Evolutionary conservation across 2,888 invertebrate genomes (phyloP), one percentile per base, ranked within the genome.

Genomic region (Eupithecia insigniata): DNA sequence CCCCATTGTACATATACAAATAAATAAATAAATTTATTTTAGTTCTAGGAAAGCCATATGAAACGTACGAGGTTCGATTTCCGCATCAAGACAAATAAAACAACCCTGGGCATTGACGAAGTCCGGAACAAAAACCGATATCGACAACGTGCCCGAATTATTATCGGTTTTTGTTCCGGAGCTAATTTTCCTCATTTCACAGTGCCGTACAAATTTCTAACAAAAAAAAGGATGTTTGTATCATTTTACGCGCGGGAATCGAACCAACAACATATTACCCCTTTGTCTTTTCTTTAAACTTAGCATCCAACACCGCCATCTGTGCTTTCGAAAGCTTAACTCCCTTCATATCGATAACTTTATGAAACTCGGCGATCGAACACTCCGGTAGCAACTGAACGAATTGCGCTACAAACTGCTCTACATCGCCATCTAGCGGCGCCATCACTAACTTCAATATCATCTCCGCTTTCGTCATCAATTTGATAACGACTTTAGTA

Each of bases 391-490:
- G 89, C 16, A 99, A 90, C 86, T 98, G 98, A 66, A 97, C 95
- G 84, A 98, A 99, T 86, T 99, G 99, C 64, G 97, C 97, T 0
- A 98, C 97, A 84, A 99, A 97, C 0, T 96, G 96, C 62, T 96
- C 96, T 0, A 96, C 91, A 7, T 89, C 87, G 0, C 87, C 88
- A 79, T 98, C 98, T 26, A 97, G 94, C 0, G 99, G 98, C 1
- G 99, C 97, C 99, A 99, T 99, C 0, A 99, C 98, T 39, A 99
- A 95, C 94, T 99, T 99, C n/a, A 99, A 93, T 55, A 99, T 97
- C 98, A 99, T 99, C 90, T 99, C 99, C 0, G 99, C 99, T 85
- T 98, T 98, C 0, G 98, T 98, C 99, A 99, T 99, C 46, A 99
- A 95, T 92, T 97, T 96, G 0, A 97, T 96, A 0, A 98, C 98